These are phyloP conservation scores for Otolemur garnettii DNA, from an alignment of 2,113 vertebrate genomes.

Conservation along the genomic window DNA sequence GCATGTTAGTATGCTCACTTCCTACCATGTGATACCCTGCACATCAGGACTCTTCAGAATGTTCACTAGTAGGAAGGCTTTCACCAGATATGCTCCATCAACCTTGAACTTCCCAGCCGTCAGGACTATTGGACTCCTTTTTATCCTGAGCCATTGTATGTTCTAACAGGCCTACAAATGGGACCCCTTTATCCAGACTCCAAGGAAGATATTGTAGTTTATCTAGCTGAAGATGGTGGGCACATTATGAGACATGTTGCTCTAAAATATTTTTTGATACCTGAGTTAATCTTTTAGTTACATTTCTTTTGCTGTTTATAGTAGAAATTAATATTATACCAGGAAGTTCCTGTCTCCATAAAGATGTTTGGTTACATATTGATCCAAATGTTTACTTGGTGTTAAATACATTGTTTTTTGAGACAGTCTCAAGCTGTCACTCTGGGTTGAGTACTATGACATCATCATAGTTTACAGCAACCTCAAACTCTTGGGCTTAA, in stretches of 20 bases:
- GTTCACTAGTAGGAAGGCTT: no score
- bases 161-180: constrained; percentile 78
- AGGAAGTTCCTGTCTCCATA: neutral
- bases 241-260: constrained; percentile 53
- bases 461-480: no score
- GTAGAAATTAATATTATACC: neutral
- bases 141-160: constrained; percentile 85
- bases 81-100: no score
- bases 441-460: no score
- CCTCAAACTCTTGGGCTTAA: no score
- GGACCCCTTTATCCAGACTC: constrained; percentile 68
- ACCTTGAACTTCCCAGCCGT: no score
- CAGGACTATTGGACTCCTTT: constrained; percentile 75
- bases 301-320: constrained; percentile 47
- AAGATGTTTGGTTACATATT: constrained; percentile 27
- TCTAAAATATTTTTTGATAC: constrained; percentile 49
- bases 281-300: constrained; percentile 13
- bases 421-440: no score
- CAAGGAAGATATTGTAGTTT: constrained; percentile 84
- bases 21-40: no score
- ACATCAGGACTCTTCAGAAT: no score
- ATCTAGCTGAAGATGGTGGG: constrained; percentile 85
- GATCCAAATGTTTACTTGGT: constrained; percentile 22
- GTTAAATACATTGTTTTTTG: neutral
- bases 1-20: no score